Evolutionary conservation across 2,888 invertebrate species (phyloP).

Genomic region (Agriopis leucophaearia): DNA sequence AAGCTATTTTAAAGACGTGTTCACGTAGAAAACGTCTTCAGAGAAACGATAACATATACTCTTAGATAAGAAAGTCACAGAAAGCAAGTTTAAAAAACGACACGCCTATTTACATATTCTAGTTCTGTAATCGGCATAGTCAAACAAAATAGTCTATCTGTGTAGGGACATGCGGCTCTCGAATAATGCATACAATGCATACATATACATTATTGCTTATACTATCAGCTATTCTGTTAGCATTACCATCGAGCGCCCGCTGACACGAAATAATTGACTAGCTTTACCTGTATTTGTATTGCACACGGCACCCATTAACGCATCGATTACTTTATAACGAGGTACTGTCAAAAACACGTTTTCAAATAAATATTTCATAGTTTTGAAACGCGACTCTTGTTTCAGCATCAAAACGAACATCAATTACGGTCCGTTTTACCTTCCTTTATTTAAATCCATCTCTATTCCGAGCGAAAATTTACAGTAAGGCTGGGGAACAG

Average conservation of each 20-base stretch:
- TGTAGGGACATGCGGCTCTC: conserved; percentile 45
- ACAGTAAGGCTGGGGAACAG: conserved; percentile 41
- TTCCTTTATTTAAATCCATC: conserved; percentile 47
- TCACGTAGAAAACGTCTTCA: conserved; percentile 3
- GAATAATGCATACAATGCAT: conserved; percentile 51
- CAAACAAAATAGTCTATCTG: conserved; percentile 42
- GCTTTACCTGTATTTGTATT: conserved; percentile 31
- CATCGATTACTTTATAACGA: conserved; percentile 9
- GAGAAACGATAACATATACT: conserved; percentile 20
- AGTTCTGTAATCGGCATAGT: conserved; percentile 35
- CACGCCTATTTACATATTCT: conserved; percentile 34
- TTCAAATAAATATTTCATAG: background rate
- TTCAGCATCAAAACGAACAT: conserved; percentile 36
- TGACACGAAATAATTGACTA: conserved; percentile 43
- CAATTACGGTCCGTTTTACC: conserved; percentile 40
- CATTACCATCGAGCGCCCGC: conserved; percentile 48
- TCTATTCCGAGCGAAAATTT: conserved; percentile 43
- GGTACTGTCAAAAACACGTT: conserved; percentile 5
- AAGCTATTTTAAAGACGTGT: no score
- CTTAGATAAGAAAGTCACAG: conserved; percentile 19
- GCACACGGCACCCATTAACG: conserved; percentile 15
- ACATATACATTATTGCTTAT: no score
- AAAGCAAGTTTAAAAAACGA: conserved; percentile 11
- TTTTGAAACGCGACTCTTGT: conserved; percentile 6
- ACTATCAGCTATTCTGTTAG: no score